These are phyloP conservation scores for Pollenia labialis DNA, from an alignment of 2,888 invertebrate genomes.

Conservation along the genomic window DNA sequence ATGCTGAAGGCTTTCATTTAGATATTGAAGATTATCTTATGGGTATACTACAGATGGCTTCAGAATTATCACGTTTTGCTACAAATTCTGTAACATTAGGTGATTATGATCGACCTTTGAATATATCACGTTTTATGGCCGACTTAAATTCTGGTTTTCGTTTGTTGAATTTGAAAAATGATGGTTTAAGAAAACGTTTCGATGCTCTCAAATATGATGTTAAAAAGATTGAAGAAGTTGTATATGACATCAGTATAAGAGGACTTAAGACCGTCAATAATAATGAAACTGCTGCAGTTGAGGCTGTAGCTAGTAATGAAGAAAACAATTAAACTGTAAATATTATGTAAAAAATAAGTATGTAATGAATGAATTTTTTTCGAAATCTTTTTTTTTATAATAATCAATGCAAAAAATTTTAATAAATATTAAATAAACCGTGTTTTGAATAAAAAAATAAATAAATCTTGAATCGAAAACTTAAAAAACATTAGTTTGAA, in stretches of 20 bases:
- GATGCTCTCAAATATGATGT: constrained; percentile 96
- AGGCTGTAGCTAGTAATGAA: constrained; percentile 36
- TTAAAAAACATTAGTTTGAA: too few relatives aligned
- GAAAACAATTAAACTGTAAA: constrained; percentile 13
- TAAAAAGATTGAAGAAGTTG: constrained; percentile 96
- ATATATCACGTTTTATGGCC: constrained; percentile 93
- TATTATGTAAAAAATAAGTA: background rate
- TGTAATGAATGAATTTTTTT: too few relatives aligned
- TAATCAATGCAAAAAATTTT: too few relatives aligned
- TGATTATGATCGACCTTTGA: constrained; percentile 91
- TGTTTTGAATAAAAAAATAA: too few relatives aligned
- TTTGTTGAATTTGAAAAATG: constrained; percentile 95
- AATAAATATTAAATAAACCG: too few relatives aligned
- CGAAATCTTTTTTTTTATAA: too few relatives aligned
- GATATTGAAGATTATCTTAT: constrained; percentile 96
- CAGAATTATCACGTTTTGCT: constrained; percentile 92
- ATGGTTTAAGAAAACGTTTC: constrained; percentile 92
- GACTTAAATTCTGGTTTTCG: constrained; percentile 96
- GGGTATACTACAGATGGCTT: constrained; percentile 92
- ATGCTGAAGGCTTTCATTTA: constrained; percentile 92
- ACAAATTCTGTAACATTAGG: constrained; percentile 94
- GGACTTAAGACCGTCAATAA: constrained; percentile 85
- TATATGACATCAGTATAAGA: constrained; percentile 92
- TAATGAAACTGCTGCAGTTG: constrained; percentile 39
- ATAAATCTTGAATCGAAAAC: too few relatives aligned